Conservation (phyloP, 2,113 vertebrate genomes). For the Sinocyclocheilus anshuiensis region DNA sequence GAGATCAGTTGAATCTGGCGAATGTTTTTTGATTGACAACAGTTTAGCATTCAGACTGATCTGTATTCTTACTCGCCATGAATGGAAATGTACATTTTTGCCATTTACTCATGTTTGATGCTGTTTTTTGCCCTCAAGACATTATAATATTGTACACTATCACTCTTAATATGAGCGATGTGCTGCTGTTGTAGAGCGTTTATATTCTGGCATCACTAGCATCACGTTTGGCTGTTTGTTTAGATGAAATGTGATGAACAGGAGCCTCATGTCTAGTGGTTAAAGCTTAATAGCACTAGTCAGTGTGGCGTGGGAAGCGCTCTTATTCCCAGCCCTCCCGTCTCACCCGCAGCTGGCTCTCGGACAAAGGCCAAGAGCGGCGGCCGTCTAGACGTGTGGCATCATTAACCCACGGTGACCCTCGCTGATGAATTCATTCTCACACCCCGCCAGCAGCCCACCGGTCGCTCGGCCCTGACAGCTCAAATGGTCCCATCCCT, state of each 20-base stretch:
- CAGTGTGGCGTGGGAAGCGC: constrained; percentile 1
- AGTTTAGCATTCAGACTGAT: background rate
- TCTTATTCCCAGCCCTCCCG: constrained; percentile 10
- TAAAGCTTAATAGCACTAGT: no score
- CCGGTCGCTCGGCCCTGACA: constrained; percentile 14
- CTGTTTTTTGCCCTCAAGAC: no score
- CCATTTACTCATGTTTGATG: background rate
- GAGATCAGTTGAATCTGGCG: background rate
- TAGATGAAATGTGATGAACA: no score
- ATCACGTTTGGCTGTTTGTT: background rate
- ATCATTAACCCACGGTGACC: constrained; percentile 78
- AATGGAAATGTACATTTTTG: background rate
- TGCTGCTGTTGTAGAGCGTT: background rate
- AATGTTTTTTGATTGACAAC: background rate
- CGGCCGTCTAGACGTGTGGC: constrained; percentile 75
- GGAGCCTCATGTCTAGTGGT: no score
- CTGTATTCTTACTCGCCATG: background rate
- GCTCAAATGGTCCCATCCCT: constrained; percentile 51
- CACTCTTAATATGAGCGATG: no score
- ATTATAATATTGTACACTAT: background rate
- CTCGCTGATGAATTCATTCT: constrained; percentile 82
- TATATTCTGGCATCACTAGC: background rate
- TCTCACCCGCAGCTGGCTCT: constrained; percentile 57
- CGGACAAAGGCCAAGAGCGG: constrained; percentile 64
- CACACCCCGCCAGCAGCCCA: constrained; percentile 76